Evolutionary conservation across 2,888 invertebrate genomes (phyloP).

Genomic region (Byasa hedistus): DNA sequence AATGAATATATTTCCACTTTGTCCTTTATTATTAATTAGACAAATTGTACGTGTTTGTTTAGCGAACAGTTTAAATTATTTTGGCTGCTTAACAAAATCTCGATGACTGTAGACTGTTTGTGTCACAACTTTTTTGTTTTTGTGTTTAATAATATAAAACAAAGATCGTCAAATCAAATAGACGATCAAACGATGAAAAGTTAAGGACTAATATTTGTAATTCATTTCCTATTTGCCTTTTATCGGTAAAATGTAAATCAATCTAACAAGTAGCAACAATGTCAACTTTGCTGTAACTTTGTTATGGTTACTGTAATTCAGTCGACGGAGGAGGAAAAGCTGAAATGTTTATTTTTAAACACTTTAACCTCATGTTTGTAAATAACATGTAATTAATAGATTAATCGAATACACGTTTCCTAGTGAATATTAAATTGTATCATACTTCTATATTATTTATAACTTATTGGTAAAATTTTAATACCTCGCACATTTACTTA

Average conservation of each 20-base stretch:
- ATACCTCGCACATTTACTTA: no score
- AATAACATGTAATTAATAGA: background rate
- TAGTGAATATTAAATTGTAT: background rate
- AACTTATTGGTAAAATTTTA: no score
- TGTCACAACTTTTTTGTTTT: no score
- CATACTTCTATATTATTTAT: background rate
- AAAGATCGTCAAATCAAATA: no score
- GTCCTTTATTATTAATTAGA: background rate
- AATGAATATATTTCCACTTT: background rate
- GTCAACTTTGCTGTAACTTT: background rate
- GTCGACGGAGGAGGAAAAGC: background rate
- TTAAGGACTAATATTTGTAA: no score
- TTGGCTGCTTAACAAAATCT: background rate
- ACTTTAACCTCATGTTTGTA: background rate
- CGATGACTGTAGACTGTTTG: no score
- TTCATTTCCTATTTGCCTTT: no score
- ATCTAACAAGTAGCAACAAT: background rate
- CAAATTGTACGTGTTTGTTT: background rate
- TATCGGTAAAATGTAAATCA: background rate
- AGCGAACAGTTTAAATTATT: background rate
- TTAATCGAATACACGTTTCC: background rate
- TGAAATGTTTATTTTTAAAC: background rate
- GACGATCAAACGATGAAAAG: no score
- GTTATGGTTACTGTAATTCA: background rate
- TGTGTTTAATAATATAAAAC: no score